A percentile compares a stretch with the other conserved stretches of the same genome.
These are phyloP conservation scores for Cygnus olor DNA, from an alignment of 2,797 vertebrate species.

Conservation along the genomic window DNA sequence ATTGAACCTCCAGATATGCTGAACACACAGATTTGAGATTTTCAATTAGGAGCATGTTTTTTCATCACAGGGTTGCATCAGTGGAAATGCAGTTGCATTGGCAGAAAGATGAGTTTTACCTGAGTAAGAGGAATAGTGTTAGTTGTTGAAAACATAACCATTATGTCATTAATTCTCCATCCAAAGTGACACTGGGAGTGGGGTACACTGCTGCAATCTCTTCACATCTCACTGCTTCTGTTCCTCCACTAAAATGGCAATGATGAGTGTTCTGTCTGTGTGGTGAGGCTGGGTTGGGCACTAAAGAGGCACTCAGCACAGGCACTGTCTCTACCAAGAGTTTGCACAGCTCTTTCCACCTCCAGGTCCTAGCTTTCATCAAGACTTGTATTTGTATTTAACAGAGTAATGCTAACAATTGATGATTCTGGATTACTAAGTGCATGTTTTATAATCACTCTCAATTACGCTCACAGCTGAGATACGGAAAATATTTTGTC, in stretches of 20 bases:
- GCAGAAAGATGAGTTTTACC: background rate
- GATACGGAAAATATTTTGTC: conserved; percentile 11
- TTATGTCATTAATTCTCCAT: background rate
- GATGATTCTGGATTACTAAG: background rate
- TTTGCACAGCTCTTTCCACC: background rate
- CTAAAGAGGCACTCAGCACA: background rate
- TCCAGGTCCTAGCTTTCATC: background rate
- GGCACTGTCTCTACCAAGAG: background rate
- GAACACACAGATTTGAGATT: background rate
- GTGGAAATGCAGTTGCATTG: background rate
- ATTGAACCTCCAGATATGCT: background rate
- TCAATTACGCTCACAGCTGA: background rate
- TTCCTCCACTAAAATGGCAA: background rate
- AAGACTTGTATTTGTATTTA: background rate
- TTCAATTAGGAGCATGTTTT: background rate
- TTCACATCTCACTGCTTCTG: background rate
- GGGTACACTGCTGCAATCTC: background rate
- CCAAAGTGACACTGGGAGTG: background rate
- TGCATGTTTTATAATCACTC: background rate
- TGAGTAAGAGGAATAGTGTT: background rate
- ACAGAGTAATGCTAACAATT: background rate
- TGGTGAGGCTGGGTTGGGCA: background rate
- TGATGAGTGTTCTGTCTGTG: background rate
- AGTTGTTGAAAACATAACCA: background rate
- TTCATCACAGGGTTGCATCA: background rate